phyloP scores from a whole-genome alignment of 2,113 vertebrate genomes.

The Okapia johnstoni region DNA sequence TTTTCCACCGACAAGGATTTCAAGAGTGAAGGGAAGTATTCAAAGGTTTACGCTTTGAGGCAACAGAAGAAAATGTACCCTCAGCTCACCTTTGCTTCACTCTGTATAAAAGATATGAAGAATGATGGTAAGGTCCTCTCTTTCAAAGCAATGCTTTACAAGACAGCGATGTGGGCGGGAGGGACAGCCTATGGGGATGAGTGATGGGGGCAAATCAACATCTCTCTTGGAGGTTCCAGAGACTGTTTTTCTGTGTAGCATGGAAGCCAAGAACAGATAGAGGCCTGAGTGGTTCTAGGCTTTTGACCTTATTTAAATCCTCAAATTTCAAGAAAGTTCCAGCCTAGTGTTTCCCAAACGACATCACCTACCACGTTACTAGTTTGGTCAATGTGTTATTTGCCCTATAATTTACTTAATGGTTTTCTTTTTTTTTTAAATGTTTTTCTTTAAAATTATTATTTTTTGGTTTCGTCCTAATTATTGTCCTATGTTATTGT shows the following conservation, averaged over 20 bases:
- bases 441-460: not conserved
- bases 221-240: not conserved
- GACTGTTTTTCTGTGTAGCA: not conserved
- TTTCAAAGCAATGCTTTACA: not conserved
- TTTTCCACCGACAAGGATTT: conserved; percentile 68
- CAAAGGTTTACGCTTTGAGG: conserved; percentile 15
- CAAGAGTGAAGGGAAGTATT: conserved; percentile 64
- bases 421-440: conserved; percentile 20
- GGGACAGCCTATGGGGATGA: not conserved
- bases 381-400: not conserved
- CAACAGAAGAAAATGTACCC: conserved; percentile 58
- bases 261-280: not conserved
- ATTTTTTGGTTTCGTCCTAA: not conserved
- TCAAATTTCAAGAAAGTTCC: conserved; percentile 1
- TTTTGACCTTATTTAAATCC: not conserved
- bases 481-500: not conserved
- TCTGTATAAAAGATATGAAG: not conserved
- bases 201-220: not conserved
- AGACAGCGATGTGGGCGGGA: not conserved
- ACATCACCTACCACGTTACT: not conserved
- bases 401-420: not conserved
- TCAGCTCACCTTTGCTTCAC: conserved; percentile 41
- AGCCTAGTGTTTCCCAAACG: not conserved
- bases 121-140: conserved; percentile 7
- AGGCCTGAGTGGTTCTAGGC: not conserved